Base-by-base conservation (phyloP, 2,888 invertebrate genomes). In the Luperina testacea region DNA sequence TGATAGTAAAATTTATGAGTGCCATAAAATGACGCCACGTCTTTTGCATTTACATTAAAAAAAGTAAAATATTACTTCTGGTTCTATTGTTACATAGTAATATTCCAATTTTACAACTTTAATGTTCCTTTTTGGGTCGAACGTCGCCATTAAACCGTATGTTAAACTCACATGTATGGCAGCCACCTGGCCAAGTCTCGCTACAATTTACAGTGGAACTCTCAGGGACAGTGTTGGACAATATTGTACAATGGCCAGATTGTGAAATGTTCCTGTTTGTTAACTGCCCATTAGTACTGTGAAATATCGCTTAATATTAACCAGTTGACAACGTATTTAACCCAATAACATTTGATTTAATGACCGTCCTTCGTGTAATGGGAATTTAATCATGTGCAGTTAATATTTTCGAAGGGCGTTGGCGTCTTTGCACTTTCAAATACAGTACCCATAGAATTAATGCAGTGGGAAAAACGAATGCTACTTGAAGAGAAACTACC, bases 301-400 rank as follows among this genome's bases (percentile, higher is more conserved):
- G 68, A 87, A 78, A 82, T 87, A 82, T 81, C 75, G 77, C 81
- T 84, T 76, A 81, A 81, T 78, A 81, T 80, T 76, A 77, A 77
- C 59, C 71, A 76, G 51, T 63, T 74, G 63, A 81, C 78, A 87
- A 77, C 51, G 74, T 72, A 82, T 80, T 80, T 78, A 82, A 87
- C 79, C 82, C 65, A 87, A 57, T 85, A 77, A 83, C 57, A 85
- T 80, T 78, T 87, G 86, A 85, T 87, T 87, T 86, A 87, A 76
- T 77, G 59, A 42, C 64, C 15, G 81, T 81, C 69, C 74, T 78
- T 75, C 77, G n/a, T 74, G 51, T 77, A 73, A 68, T 74, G 77
- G 38, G 48, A 73, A 65, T 72, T 83, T 71, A 78, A 71, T 78
- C 17, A 75, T 78, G 27, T 53, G 32, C 68, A 77, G n/a, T 69